These are phyloP conservation scores for Odobenus rosmarus DNA, from an alignment of 2,113 vertebrate species.

Conservation along the genomic window DNA sequence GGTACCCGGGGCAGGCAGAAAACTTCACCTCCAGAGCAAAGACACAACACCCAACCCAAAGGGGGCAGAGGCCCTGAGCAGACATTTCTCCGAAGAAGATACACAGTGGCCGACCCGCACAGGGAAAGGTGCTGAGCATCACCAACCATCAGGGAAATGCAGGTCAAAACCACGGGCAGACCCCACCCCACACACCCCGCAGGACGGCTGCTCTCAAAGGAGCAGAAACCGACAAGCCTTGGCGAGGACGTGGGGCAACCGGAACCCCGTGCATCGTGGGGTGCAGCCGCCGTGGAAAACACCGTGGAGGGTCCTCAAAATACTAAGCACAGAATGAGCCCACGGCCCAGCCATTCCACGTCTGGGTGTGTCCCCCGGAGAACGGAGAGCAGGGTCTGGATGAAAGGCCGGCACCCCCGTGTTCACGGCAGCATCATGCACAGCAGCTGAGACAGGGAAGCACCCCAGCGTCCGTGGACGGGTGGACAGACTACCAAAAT, in stretches of 20 bases:
- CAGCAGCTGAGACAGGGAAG: background rate
- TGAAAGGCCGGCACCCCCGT: too few relatives aligned
- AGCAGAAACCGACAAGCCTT: accelerated
- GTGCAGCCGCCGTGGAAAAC: accelerated
- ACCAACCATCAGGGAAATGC: accelerated
- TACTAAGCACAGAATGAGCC: background rate
- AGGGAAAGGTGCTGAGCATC: too few relatives aligned
- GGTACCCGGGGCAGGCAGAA: background rate
- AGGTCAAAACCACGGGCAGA: too few relatives aligned
- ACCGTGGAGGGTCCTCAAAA: background rate
- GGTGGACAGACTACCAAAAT: background rate
- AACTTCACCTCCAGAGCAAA: background rate
- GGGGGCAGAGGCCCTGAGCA: accelerated
- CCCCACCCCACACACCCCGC: accelerated
- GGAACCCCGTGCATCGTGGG: background rate
- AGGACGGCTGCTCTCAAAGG: background rate
- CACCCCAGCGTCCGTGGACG: accelerated
- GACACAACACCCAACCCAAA: background rate
- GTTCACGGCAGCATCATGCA: background rate
- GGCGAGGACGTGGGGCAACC: background rate
- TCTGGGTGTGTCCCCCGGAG: background rate
- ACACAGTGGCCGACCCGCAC: accelerated
- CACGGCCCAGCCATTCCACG: background rate
- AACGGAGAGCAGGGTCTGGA: background rate
- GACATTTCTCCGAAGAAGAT: background rate